Base-by-base conservation (phyloP, 2,888 invertebrate species). In the Apamea crenata region DNA sequence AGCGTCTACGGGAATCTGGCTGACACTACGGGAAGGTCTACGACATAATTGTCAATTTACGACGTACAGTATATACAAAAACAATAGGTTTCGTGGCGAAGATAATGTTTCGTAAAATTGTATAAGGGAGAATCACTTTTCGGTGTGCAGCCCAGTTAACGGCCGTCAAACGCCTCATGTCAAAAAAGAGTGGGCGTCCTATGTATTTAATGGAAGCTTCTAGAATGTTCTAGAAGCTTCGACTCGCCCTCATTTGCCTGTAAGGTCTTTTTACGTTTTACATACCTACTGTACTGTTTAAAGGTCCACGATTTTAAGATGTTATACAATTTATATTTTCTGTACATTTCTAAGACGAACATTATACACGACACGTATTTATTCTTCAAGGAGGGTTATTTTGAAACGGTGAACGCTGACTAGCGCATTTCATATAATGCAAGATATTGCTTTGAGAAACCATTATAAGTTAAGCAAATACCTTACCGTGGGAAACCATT, bases 311-410 rank as follows among this genome's bases (percentile, higher is more conserved):
- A 47, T 40, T 65, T 32, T 70, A 25, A 44, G 3, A 21, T 73
- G 21, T 16, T 47, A n/a, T 47, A 8, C 29, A 29, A 36, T 61
- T 50, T 7, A 29, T n/a, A 63, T n/a, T 74, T 18, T 36, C n/a
- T 18, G 16, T 32, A 44, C 14, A 53, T 53, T 47, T 21, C 18
- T 12, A 81, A 65, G 21, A n/a, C n/a, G n/a, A n/a, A 32, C 16
- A 53, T n/a, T 53, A 44, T 3, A 44, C 7, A 29, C 16, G 25
- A 59, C 71, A 36, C 7, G 29, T 69, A 69, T 44, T 16, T 77
- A 73, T 80, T n/a, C 21, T 50, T 65, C 18, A 81, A 71, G 81
- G 29, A 40, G 32, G 12, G 66, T 80, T 44, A 53, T 40, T 40
- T 59, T 61, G 6, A 50, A 25, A 53, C 16, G 32, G 18, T 72